Evolutionary conservation across 2,113 vertebrate genomes (phyloP), one percentile per base, ranked within the genome.

Genomic region (Otocyon megalotis): DNA sequence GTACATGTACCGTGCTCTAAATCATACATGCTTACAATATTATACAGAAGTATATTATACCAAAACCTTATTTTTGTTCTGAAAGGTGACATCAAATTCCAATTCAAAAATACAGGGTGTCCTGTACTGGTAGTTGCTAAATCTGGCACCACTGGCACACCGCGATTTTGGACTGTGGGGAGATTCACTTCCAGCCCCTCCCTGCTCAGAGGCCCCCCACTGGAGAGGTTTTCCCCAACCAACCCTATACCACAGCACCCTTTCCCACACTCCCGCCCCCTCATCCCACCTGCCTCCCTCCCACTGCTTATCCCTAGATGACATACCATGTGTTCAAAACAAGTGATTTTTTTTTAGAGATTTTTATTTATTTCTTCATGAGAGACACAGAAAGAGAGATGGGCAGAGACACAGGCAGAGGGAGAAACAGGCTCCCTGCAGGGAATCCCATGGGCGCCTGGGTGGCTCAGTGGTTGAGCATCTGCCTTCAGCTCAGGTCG

Each of bases 191-290:
- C 43, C 22, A 16, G 22, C 35, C 37, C 10, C 1, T 22, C 53
- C n/a, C 32, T 35, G 72, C 11, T 32, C 67, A 11, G 84, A 58
- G 28, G 5, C 69, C 3, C 35, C 58, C 28, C 5, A 0, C 0
- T 3, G 30, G 6, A n/a, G 13, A 32, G 50, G 4, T 12, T 35
- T 60, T 37, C 13, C 1, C 63, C 13, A 13, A 35, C 11, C 35
- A 37, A 1, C 67, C n/a, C 0, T 5, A 1, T 4, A 28, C 56
- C 37, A 17, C 4, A 7, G 50, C 22, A 2, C 24, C 67, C 48
- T 19, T 37, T 16, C 28, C 35, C 35, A 26, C 53, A 16, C n/a
- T 35, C n/a, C 37, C 0, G 0, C 8, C 9, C 43, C 54, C 26
- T 7, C 37, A 24, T 5, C 81, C 48, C 32, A 30, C 81, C n/a